phyloP scores from a whole-genome alignment of 1,140 invertebrate genomes.

The Coboldia fuscipes region DNA sequence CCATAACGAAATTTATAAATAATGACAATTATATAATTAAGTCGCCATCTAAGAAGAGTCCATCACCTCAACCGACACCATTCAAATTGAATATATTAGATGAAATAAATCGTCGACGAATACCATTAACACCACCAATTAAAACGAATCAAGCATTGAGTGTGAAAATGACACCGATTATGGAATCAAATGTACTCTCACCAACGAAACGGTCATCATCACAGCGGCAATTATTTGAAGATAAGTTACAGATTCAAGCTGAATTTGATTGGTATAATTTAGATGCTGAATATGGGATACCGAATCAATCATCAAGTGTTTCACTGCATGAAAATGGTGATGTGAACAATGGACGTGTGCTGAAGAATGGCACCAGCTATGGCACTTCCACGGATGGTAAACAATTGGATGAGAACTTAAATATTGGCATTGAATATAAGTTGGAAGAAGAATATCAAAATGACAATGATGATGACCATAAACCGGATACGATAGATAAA shows the following conservation, averaged over 20 bases:
- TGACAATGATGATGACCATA: not conserved
- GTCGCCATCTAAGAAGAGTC: conserved; percentile 4
- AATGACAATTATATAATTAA: conserved; percentile 22
- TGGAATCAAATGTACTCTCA: conserved; percentile 5
- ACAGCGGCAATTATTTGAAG: not conserved
- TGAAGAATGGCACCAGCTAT: not conserved
- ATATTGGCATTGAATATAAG: conserved; percentile 12
- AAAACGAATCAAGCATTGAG: not conserved
- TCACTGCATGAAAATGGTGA: not conserved
- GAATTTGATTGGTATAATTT: conserved; percentile 22
- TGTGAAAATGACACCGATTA: not conserved
- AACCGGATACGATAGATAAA: not conserved
- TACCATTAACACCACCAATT: not conserved
- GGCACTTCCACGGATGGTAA: not conserved
- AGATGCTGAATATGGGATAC: conserved; percentile 17
- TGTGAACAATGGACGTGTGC: not conserved
- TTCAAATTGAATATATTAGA: not conserved
- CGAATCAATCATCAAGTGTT: conserved; percentile 3
- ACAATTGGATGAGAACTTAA: not conserved
- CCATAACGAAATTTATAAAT: conserved; percentile 12
- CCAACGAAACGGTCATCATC: conserved; percentile 6
- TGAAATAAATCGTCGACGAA: not conserved
- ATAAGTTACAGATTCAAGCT: conserved; percentile 10
- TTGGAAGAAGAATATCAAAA: conserved; percentile 14
- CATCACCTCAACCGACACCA: not conserved